Evolutionary conservation across 2,113 vertebrate species (phyloP).

Genomic region (Grantiella picta): DNA sequence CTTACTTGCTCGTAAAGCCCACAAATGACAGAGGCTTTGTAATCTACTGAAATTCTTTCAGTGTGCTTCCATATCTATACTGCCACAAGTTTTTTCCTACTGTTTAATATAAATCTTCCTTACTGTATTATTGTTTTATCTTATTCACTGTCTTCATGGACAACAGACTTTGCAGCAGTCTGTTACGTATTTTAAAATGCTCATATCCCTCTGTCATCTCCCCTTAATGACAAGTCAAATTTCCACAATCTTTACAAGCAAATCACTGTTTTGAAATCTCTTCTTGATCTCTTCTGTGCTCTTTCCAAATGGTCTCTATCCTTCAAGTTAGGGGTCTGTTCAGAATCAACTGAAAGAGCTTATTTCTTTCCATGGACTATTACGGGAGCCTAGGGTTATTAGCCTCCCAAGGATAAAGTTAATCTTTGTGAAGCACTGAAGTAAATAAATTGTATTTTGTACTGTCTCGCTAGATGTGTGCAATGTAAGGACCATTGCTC

Average conservation of each 20-base stretch:
- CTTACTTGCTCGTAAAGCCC: background rate
- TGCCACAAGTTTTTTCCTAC: background rate
- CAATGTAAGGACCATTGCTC: slow-evolving; percentile 49
- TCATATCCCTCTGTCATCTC: background rate
- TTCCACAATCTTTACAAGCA: background rate
- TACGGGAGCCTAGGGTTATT: slow-evolving; percentile 42
- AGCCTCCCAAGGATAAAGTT: slow-evolving; percentile 56
- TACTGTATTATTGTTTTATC: background rate
- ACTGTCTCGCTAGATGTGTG: slow-evolving; percentile 34
- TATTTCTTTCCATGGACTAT: slow-evolving; percentile 36
- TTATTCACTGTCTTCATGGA: background rate
- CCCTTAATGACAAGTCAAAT: background rate
- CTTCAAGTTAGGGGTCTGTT: background rate
- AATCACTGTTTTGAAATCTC: background rate
- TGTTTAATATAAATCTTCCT: background rate
- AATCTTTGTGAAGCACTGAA: slow-evolving; percentile 53
- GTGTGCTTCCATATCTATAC: background rate
- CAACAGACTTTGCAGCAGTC: background rate
- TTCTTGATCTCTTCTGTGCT: background rate
- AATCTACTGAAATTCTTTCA: background rate
- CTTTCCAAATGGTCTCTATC: background rate
- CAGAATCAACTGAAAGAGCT: background rate
- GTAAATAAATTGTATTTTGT: slow-evolving; percentile 56
- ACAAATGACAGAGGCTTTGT: background rate
- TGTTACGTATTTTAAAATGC: background rate